Conservation (phyloP, 2,888 invertebrate species). For the Tinea trinotella region DNA sequence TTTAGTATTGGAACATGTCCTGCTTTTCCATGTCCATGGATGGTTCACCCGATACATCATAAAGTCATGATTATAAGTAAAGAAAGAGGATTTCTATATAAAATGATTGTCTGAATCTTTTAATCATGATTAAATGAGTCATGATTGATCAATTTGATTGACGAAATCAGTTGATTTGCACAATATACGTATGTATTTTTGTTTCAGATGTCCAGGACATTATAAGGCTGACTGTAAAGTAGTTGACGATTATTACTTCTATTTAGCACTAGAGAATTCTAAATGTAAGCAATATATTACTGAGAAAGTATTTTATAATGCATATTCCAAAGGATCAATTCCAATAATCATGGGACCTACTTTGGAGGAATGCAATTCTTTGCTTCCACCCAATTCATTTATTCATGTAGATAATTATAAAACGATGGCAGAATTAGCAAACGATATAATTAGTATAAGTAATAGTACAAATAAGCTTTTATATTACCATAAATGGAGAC, state of each 20-base stretch:
- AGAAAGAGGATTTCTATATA: too few species aligned
- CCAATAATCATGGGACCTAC: slow-evolving; percentile 77
- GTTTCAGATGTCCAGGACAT: slow-evolving; percentile 78
- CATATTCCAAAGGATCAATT: slow-evolving; percentile 73
- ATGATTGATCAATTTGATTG: too few species aligned
- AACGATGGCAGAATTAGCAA: slow-evolving; percentile 60
- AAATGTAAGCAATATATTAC: slow-evolving; percentile 79
- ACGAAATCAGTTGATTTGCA: too few species aligned
- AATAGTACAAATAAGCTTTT: slow-evolving; percentile 38
- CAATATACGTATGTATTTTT: too few species aligned
- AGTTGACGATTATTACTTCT: slow-evolving; percentile 75
- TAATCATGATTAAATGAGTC: too few species aligned
- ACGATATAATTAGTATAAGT: slow-evolving; percentile 62
- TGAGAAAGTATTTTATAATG: slow-evolving; percentile 79
- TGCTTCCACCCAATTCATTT: slow-evolving; percentile 76
- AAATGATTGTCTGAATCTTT: too few species aligned
- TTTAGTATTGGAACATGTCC: too few species aligned
- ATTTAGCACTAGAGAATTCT: slow-evolving; percentile 79
- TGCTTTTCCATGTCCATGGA: too few species aligned
- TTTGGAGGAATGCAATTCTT: slow-evolving; percentile 49
- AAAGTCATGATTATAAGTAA: too few species aligned
- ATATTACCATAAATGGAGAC: slow-evolving; percentile 74
- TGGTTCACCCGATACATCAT: too few species aligned
- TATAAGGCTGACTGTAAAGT: slow-evolving; percentile 71
- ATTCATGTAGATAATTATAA: slow-evolving; percentile 72